A percentile compares a stretch with the other conserved stretches of the same genome.
Evolutionary conservation across 2,113 vertebrate species (phyloP).

Genomic region (Callocephalon fimbriatum): DNA sequence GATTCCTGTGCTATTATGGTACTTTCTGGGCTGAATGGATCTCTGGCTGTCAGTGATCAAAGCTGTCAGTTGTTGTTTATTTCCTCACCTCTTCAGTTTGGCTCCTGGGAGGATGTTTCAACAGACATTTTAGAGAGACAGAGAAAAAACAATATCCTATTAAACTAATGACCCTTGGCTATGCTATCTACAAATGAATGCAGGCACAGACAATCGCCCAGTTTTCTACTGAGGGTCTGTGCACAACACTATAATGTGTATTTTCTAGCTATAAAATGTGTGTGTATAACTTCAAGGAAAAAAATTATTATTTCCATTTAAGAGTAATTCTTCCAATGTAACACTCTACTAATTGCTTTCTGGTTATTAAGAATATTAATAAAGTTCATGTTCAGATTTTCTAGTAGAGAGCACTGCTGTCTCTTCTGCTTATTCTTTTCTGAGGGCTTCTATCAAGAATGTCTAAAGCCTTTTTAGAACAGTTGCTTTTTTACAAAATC

Average conservation of each 20-base stretch:
- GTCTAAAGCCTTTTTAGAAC: not conserved
- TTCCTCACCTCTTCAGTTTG: constrained; percentile 78
- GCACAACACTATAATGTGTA: not conserved
- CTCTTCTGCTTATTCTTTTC: not conserved
- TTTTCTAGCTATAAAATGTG: not conserved
- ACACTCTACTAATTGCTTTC: not conserved
- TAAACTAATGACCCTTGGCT: constrained; percentile 81
- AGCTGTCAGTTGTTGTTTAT: constrained; percentile 77
- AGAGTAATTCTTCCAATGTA: not conserved
- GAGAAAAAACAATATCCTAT: constrained; percentile 78
- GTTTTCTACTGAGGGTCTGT: constrained; percentile 17
- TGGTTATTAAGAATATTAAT: constrained; percentile 43
- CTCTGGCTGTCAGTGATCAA: constrained; percentile 70
- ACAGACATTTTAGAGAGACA: constrained; percentile 77
- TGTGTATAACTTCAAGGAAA: not conserved
- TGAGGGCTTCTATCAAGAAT: not conserved
- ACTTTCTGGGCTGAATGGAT: constrained; percentile 34
- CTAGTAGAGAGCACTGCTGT: not conserved
- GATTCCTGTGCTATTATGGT: not conserved
- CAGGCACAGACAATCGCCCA: constrained; percentile 34
- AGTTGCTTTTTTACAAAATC: not conserved
- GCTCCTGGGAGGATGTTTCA: constrained; percentile 77
- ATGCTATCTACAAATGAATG: constrained; percentile 46
- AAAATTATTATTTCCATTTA: not conserved
- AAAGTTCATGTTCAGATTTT: constrained; percentile 41